A percentile compares a stretch with the other conserved stretches of the same genome.
Conservation (phyloP, 2,113 vertebrate species). For the Microcebus ravelobensis region DNA sequence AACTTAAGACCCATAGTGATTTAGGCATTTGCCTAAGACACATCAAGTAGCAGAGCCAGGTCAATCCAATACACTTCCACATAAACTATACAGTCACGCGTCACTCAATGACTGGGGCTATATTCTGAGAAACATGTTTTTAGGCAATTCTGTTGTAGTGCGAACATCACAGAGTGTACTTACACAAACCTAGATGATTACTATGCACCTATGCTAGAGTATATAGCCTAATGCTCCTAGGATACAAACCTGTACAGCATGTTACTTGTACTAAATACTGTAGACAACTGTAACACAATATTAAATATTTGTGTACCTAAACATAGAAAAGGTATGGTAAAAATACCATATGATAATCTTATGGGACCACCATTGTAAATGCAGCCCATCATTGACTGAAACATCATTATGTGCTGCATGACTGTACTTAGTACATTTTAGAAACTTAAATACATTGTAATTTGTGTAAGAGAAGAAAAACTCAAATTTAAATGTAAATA, state of each 20-base stretch:
- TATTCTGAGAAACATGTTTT: not conserved
- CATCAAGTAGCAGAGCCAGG: not conserved
- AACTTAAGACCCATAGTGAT: not conserved
- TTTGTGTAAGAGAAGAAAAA: not conserved
- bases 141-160: not conserved
- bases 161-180: not conserved
- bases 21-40: conserved; percentile 13
- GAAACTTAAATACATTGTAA: not conserved
- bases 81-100: not conserved
- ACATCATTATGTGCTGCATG: not conserved
- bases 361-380: not conserved
- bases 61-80: conserved; percentile 19
- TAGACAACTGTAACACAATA: not conserved
- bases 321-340: not conserved
- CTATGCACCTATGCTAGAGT: not conserved
- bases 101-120: not conserved
- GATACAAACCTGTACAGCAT: not conserved
- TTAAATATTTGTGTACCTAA: not conserved
- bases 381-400: not conserved
- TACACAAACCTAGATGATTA: not conserved
- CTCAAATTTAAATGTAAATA: conserved; percentile 14
- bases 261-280: not conserved
- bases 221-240: not conserved
- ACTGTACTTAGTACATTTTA: conserved; percentile 5
- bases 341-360: not conserved